phyloP scores from a whole-genome alignment of 2,113 vertebrate genomes.

The Vireo altiloquus region DNA sequence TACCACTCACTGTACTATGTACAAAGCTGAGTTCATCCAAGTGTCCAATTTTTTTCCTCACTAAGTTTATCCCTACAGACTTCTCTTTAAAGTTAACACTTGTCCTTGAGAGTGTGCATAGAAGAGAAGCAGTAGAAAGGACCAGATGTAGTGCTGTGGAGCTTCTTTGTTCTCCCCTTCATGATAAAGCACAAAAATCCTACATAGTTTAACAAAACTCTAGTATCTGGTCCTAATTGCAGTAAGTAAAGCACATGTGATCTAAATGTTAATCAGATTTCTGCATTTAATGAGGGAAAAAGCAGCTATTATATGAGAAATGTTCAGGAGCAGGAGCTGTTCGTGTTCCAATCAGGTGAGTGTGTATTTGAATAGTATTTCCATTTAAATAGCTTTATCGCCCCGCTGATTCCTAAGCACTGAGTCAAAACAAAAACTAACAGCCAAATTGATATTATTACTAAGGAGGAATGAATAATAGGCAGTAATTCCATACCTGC shows the following conservation, averaged over 20 bases:
- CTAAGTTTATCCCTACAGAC: not conserved
- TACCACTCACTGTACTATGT: not conserved
- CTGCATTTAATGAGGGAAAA: constrained; percentile 67
- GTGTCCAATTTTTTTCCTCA: not conserved
- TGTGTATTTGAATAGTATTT: constrained; percentile 55
- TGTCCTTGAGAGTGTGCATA: not conserved
- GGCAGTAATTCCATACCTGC: constrained; percentile 49
- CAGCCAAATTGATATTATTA: constrained; percentile 60
- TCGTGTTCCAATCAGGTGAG: constrained; percentile 14
- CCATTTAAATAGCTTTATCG: constrained; percentile 53
- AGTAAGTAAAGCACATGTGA: constrained; percentile 55
- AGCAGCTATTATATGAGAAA: constrained; percentile 54
- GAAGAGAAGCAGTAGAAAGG: not conserved
- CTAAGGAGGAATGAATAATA: constrained; percentile 45
- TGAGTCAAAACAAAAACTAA: constrained; percentile 54
- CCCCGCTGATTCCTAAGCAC: constrained; percentile 53
- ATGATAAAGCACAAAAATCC: constrained; percentile 39
- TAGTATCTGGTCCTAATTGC: constrained; percentile 64
- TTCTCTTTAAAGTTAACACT: constrained; percentile 40
- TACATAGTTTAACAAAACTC: constrained; percentile 44
- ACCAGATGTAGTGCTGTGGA: constrained; percentile 22
- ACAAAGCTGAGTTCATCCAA: not conserved
- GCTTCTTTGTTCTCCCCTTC: constrained; percentile 59
- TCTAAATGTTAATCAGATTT: constrained; percentile 69
- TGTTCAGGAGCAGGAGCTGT: constrained; percentile 44